phyloP scores from a whole-genome alignment of 2,888 invertebrate species.

The Microctonus hyperodae region DNA sequence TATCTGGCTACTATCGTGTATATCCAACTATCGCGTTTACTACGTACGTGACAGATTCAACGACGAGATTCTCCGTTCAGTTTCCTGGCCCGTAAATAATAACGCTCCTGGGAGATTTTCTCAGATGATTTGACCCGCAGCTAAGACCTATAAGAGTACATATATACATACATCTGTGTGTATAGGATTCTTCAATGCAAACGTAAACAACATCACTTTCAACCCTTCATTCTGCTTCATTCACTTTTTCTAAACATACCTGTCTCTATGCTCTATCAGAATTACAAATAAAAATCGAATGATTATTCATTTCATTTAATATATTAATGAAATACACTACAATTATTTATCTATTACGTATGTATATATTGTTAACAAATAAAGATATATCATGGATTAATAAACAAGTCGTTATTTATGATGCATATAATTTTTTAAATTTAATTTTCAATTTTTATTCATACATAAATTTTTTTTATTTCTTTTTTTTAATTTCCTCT shows the following conservation, averaged over 20 bases:
- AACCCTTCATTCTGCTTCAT: constrained; percentile 17
- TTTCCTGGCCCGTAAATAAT: constrained; percentile 37
- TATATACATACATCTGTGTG: no score
- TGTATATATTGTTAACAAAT: no score
- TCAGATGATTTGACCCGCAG: constrained; percentile 40
- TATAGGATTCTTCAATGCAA: neutral
- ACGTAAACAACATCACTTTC: constrained; percentile 15
- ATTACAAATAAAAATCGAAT: constrained; percentile 25
- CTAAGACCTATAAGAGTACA: constrained; percentile 27
- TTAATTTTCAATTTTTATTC: no score
- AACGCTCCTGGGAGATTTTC: constrained; percentile 41
- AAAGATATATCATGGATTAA: no score
- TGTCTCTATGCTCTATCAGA: constrained; percentile 20
- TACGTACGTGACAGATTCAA: constrained; percentile 41
- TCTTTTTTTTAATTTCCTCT: no score
- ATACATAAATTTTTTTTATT: neutral
- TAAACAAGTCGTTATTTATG: no score
- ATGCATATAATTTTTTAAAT: no score
- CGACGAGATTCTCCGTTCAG: constrained; percentile 37
- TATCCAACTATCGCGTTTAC: constrained; percentile 31
- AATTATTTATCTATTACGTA: no score
- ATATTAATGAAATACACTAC: no score
- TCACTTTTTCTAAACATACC: constrained; percentile 7
- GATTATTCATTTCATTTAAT: no score
- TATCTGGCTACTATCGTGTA: constrained; percentile 12